Evolutionary conservation across 2,888 invertebrate genomes (phyloP), one percentile per base, ranked within the genome.

Genomic region (Caenorhabditis wallacei): DNA sequence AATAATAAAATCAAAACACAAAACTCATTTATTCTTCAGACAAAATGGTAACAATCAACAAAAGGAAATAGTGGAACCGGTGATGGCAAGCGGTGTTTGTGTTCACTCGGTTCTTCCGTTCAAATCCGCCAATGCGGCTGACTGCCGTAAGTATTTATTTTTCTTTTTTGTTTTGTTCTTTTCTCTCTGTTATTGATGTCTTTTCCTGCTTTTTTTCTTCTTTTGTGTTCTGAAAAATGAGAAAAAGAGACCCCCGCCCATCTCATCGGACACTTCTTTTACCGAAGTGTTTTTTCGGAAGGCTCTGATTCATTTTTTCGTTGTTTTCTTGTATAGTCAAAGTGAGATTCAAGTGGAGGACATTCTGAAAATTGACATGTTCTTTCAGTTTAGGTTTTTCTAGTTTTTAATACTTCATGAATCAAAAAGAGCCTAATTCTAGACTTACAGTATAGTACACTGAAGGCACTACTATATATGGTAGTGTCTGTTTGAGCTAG

Each of bases 61-160:
- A 53, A 80, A 84, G 75, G 86, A 88, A 53, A 69, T 78, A 37
- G 83, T 88, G 46, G 88, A 90, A 79, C 90, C 90, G 22, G 88
- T 90, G 24, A 81, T 89, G 57, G 90, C 90, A n/a, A 83, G 85
- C 64, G 90, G 90, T 30, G 88, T 89, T 66, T 91, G 91, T 71
- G 89, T 91, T 43, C 87, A 87, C 51, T 84, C 87, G 37, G 88
- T 91, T 54, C 89, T 89, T 63, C 87, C 88, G 59, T 90, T 90
- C 84, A 89, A 80, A 74, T 85, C 85, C 37, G 85, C 87, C 30
- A 80, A 59, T 48, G 63, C 84, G 16, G 71, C 68, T 20, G 84
- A 84, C 63, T 64, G 78, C 78, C 57, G 78, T 78, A 69, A 78
- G 78, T 72, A 40, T 46, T 57, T 40, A 4, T 57, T 22, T 57